A percentile compares a stretch with the other conserved stretches of the same genome.
Conservation (phyloP, 2,888 invertebrate species). For the Stramonita haemastoma region DNA sequence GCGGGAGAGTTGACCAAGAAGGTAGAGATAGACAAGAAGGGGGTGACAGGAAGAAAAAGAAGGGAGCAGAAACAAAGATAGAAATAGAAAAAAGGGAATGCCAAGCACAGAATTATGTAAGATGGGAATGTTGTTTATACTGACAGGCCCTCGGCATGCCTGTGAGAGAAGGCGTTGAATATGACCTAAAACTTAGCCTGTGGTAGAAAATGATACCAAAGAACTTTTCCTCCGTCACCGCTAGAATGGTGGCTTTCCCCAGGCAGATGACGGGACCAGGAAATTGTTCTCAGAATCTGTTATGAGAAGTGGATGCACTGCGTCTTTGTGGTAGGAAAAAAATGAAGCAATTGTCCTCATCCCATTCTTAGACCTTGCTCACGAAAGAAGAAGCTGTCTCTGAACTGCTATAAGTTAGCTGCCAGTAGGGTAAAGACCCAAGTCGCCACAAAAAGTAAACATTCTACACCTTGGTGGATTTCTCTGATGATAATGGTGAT, state of each 20-base stretch:
- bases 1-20: too few relatives aligned
- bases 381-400: not conserved
- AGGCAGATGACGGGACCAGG: not conserved
- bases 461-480: not conserved
- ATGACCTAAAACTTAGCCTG: too few relatives aligned
- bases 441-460: not conserved
- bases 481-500: not conserved
- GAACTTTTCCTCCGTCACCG: not conserved
- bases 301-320: not conserved
- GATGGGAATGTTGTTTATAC: too few relatives aligned
- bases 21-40: too few relatives aligned
- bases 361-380: not conserved
- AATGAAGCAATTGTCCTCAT: not conserved
- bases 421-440: not conserved
- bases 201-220: not conserved
- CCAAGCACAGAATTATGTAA: too few relatives aligned
- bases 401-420: not conserved
- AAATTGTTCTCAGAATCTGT: not conserved
- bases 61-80: too few relatives aligned
- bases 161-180: too few relatives aligned
- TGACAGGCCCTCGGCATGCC: too few relatives aligned
- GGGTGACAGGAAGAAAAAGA: too few relatives aligned
- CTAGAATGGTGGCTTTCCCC: not conserved
- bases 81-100: too few relatives aligned
- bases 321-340: not conserved